Base-by-base conservation (phyloP, 1,140 invertebrate genomes). In the Drosophila repletoides region DNA sequence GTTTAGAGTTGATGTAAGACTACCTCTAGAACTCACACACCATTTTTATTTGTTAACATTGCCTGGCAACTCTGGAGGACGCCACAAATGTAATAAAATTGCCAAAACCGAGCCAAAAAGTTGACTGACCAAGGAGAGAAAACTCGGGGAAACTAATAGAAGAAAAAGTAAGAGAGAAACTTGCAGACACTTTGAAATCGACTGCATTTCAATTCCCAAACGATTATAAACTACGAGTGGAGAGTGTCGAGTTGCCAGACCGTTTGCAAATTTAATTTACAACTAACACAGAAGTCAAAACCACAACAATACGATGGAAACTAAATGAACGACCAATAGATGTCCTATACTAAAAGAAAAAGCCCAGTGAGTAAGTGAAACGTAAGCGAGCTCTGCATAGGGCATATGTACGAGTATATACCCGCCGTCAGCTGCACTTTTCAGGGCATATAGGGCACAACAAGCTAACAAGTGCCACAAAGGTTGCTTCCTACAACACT, bases 141-240 rank as follows among this genome's bases (percentile, higher is more conserved):
- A 61, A 33, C 60, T 17, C 6, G 17, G 2, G 7, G 19, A 0
- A 10, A 17, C 45, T 19, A 31, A 33, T 12, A 46, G 26, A 17
- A 2, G 22, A 9, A 31, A 63, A 48, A 33, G 51, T 22, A 59
- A 48, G 19, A 51, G 15, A n/a, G 10, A 53, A 49, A 73, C 48
- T 74, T 66, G 48, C 76, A 76, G 76, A 81, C 77, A 60, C 63
- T 81, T 68, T 63, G 24, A 33, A 36, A 77, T 86, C 75, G 80
- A 84, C 51, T 84, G 80, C 80, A 84, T 84, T 84, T 84, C 80
- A 84, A 84, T 84, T 84, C 80, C 80, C 80, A 84, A 86, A 86
- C 80, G 80, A 84, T 84, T 84, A 86, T 86, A 84, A 84, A 75
- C 80, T 79, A 75, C 45, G 43, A 26, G 24, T 15, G 45, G 29